Conservation (phyloP, 2,797 vertebrate species). For the Micropoecilia bifurca region DNA sequence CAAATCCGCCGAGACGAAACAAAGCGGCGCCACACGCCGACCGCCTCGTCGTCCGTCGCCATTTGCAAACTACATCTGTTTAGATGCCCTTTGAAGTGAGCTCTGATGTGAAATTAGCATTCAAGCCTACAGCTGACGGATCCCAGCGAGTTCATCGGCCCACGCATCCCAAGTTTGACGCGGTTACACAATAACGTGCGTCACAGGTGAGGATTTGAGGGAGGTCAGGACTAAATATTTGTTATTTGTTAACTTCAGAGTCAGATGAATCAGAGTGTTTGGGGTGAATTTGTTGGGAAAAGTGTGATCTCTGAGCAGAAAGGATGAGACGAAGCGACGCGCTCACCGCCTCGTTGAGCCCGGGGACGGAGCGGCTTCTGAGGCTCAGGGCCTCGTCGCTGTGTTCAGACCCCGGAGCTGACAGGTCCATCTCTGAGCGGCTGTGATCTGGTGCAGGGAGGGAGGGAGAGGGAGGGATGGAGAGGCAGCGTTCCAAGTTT, state of each 20-base stretch:
- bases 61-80: constrained; percentile 57
- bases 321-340: neutral
- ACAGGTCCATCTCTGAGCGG: constrained; percentile 91
- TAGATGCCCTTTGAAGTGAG: constrained; percentile 68
- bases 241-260: constrained; percentile 7
- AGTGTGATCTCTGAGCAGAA: neutral
- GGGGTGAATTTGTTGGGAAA: constrained; percentile 9
- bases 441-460: constrained; percentile 84
- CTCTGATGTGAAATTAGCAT: constrained; percentile 64
- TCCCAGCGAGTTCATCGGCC: constrained; percentile 23
- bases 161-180: constrained; percentile 16
- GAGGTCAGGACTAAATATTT: neutral
- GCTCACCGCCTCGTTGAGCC: constrained; percentile 89
- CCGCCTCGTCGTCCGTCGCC: constrained; percentile 53
- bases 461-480: constrained; percentile 7
- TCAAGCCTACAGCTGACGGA: constrained; percentile 41
- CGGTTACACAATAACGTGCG: neutral
- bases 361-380: constrained; percentile 90
- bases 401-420: constrained; percentile 82
- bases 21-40: constrained; percentile 22
- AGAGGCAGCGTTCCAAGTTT: constrained; percentile 19
- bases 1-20: constrained; percentile 40
- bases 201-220: constrained; percentile 6
- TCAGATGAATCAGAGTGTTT: constrained; percentile 2
- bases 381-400: constrained; percentile 85